Evolutionary conservation across 2,113 vertebrate genomes (phyloP), one percentile per base, ranked within the genome.

Genomic region (Condylura cristata): DNA sequence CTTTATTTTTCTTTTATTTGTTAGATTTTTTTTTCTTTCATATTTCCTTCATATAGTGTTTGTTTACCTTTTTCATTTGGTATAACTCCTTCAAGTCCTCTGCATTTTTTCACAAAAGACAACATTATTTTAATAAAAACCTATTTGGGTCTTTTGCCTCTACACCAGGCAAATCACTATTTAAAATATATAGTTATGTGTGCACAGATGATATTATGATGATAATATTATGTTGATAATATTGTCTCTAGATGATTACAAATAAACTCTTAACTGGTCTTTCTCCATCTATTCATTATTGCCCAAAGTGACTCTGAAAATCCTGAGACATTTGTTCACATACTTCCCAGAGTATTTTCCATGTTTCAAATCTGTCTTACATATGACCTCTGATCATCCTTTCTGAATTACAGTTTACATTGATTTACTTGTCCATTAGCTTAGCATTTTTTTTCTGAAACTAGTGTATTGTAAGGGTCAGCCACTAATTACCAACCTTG

Each of bases 121-220:
- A 79, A 20, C 16, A 41, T 72, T 48, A 84, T 53, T 82, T 58
- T 71, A 71, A 41, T 93, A 70, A 91, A 48, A 94, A 86, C 11
- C 5, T 82, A 7, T 65, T 34, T 66, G 51, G 28, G 10, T 48
- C 44, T 89, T 85, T 93, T 75, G 26, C 6, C 32, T 84, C 81
- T 71, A n/a, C 24, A 60, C 68, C 22, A 87, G 79, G 39, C 81
- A 75, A 28, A 46, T 90, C 41, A 1, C 26, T 53, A 20, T 80
- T 87, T 53, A 61, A 71, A 86, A 44, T 53, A 44, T 22, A 24
- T 14, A n/a, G 12, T n/a, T n/a, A n/a, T n/a, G n/a, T n/a, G n/a
- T n/a, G n/a, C n/a, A n/a, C n/a, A n/a, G n/a, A n/a, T n/a, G n/a
- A n/a, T n/a, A n/a, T n/a, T n/a, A n/a, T n/a, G n/a, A n/a, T n/a